Evolutionary conservation across 37 sponge, comb jelly and placozoan species (phyloP).

Genomic region (Aphrocallistes beatrix): DNA sequence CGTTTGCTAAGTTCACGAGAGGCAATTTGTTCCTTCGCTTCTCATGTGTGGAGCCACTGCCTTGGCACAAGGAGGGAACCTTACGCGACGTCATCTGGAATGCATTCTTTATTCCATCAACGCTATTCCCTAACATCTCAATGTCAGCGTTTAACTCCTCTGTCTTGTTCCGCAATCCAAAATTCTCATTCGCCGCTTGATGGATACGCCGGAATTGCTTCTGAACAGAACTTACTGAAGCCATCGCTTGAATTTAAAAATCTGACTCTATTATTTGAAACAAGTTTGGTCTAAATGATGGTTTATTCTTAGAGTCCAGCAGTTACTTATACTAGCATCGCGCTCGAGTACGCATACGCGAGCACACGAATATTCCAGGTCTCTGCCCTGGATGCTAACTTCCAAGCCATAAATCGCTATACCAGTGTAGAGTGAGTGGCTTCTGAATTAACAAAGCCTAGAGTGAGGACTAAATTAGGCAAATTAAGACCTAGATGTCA

Average conservation of each 20-base stretch:
- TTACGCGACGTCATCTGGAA: slow-evolving; percentile 35
- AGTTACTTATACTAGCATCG: neutral
- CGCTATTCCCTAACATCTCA: slow-evolving; percentile 31
- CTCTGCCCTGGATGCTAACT: no score
- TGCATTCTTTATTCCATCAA: slow-evolving; percentile 42
- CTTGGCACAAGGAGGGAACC: slow-evolving; percentile 27
- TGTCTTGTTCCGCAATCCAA: neutral
- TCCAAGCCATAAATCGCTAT: no score
- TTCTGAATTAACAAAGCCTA: neutral
- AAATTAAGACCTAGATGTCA: no score
- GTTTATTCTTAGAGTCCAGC: no score
- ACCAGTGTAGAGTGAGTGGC: no score
- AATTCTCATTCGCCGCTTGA: neutral
- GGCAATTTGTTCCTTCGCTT: slow-evolving; percentile 25
- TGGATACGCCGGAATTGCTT: neutral
- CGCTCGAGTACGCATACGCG: neutral
- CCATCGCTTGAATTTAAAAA: neutral
- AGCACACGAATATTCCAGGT: neutral
- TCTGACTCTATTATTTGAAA: neutral
- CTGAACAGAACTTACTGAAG: neutral
- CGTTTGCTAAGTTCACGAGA: neutral
- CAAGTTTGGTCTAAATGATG: no score
- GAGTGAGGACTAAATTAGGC: neutral
- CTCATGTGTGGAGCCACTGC: slow-evolving; percentile 42
- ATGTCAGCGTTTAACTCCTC: neutral